A percentile compares a stretch with the other conserved stretches of the same genome.
Conservation (phyloP, 2,797 vertebrate genomes). For the Eurystomus glaucurus region DNA sequence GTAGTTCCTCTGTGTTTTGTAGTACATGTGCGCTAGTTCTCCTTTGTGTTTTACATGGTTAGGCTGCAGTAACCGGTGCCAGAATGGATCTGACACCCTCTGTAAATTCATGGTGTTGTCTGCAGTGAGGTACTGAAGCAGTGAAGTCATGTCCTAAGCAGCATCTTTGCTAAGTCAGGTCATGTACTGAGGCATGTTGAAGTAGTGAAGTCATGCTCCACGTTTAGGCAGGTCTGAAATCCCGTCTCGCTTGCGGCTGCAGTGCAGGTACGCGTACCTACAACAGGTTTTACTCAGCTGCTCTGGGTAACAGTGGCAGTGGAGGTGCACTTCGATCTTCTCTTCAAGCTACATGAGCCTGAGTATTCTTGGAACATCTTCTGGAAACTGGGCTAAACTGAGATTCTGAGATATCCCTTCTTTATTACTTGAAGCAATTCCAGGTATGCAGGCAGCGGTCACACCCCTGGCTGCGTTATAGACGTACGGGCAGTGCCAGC, state of each 20-base stretch:
- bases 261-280: neutral
- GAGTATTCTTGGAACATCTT: neutral
- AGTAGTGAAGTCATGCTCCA: neutral
- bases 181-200: neutral
- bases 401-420: neutral
- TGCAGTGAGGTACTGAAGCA: neutral
- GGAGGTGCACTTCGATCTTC: neutral
- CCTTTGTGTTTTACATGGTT: neutral
- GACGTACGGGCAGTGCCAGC: neutral
- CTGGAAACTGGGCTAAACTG: neutral
- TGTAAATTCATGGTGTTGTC: neutral
- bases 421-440: neutral
- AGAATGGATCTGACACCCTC: neutral
- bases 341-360: accelerated
- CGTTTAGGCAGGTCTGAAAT: neutral
- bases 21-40: accelerated
- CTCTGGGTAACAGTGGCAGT: neutral
- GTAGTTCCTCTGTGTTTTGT: neutral
- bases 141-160: neutral
- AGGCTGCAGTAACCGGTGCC: neutral
- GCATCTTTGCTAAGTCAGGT: neutral
- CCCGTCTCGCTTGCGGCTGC: neutral
- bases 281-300: neutral
- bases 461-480: neutral
- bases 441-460: neutral